Evolutionary conservation across 2,888 invertebrate genomes (phyloP).

Genomic region (Platycnemis pennipes): DNA sequence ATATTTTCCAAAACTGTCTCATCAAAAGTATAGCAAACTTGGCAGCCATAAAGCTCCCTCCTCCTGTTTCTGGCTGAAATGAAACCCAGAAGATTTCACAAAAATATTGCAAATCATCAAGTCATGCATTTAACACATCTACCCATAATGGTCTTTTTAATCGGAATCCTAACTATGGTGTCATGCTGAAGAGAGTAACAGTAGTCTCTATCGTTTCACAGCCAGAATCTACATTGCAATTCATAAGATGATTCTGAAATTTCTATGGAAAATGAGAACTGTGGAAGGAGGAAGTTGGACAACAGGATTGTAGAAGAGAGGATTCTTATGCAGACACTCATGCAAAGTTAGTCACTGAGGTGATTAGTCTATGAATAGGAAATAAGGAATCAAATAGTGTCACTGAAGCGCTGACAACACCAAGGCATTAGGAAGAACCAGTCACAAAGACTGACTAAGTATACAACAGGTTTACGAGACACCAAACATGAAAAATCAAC

Average conservation of each 20-base stretch:
- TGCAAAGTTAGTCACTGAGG: constrained; percentile 61
- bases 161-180: constrained; percentile 54
- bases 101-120: constrained; percentile 54
- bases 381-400: constrained; percentile 56
- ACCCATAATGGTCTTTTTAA: constrained; percentile 46
- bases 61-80: constrained; percentile 37
- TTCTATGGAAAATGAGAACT: constrained; percentile 43
- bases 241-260: constrained; percentile 25
- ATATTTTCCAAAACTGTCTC: constrained; percentile 58
- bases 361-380: constrained; percentile 58
- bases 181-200: constrained; percentile 58
- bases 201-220: constrained; percentile 50
- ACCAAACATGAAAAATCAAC: constrained; percentile 64
- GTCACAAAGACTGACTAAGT: constrained; percentile 43
- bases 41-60: constrained; percentile 49
- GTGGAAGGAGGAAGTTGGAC: constrained; percentile 50
- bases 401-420: constrained; percentile 61
- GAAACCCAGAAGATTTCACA: constrained; percentile 39
- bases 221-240: constrained; percentile 56
- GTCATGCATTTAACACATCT: constrained; percentile 47
- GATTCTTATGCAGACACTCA: constrained; percentile 63
- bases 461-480: constrained; percentile 61
- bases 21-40: constrained; percentile 54
- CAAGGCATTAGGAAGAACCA: constrained; percentile 67
- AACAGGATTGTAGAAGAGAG: constrained; percentile 63